Evolutionary conservation across 1,140 invertebrate genomes (phyloP).

Genomic region (Cydia strobilella): DNA sequence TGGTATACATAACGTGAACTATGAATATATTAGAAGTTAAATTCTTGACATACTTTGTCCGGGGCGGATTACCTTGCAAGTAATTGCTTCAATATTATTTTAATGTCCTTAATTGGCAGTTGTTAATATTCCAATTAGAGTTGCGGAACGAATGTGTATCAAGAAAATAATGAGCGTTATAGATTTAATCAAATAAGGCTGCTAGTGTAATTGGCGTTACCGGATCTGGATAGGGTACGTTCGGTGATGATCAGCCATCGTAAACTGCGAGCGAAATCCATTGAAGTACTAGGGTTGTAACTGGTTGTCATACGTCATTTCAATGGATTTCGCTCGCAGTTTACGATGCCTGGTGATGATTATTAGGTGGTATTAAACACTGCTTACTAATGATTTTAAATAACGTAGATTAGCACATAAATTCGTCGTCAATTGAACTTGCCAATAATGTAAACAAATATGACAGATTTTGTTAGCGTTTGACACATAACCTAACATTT

Average conservation of each 20-base stretch:
- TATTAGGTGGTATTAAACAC: not conserved
- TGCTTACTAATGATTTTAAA: no score
- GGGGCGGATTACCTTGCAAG: slow-evolving; percentile 68
- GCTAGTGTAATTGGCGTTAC: slow-evolving; percentile 37
- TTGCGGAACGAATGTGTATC: slow-evolving; percentile 36
- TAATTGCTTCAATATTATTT: slow-evolving; percentile 64
- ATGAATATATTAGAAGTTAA: slow-evolving; percentile 78
- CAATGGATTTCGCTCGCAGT: no score
- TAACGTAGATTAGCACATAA: no score
- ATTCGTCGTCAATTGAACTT: no score
- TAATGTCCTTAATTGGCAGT: slow-evolving; percentile 38
- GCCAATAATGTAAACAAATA: no score
- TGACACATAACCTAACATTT: no score
- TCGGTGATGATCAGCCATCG: not conserved
- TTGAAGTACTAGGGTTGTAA: no score
- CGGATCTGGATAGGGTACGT: not conserved
- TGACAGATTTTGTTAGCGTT: no score
- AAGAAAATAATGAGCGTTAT: slow-evolving; percentile 40
- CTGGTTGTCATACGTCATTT: no score
- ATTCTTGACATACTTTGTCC: slow-evolving; percentile 75
- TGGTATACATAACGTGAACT: slow-evolving; percentile 54
- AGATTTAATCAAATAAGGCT: slow-evolving; percentile 38
- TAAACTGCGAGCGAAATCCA: no score
- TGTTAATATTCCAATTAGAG: slow-evolving; percentile 40
- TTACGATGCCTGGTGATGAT: no score